A percentile compares a stretch with the other conserved stretches of the same genome.
These are phyloP conservation scores for Erannis defoliaria DNA, from an alignment of 2,888 invertebrate genomes.

Conservation along the genomic window DNA sequence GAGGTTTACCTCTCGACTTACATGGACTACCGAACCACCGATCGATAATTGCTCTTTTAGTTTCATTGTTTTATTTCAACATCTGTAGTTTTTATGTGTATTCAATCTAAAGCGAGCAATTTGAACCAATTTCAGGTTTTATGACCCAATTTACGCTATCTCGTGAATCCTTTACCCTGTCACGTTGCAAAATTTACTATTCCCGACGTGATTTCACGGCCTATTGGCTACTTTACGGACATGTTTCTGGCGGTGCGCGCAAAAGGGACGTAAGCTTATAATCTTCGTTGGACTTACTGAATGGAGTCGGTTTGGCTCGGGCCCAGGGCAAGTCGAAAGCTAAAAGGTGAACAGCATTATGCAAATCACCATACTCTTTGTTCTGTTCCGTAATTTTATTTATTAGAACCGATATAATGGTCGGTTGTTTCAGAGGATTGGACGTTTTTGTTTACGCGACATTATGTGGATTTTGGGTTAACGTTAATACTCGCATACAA, in stretches of 20 bases:
- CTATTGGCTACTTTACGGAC: slow-evolving; percentile 41
- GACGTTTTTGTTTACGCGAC: slow-evolving; percentile 62
- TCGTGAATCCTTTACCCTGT: slow-evolving; percentile 39
- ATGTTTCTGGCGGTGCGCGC: slow-evolving; percentile 42
- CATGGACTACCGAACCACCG: slow-evolving; percentile 15
- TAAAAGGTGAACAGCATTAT: slow-evolving; percentile 84
- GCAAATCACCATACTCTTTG: slow-evolving; percentile 83
- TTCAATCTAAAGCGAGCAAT: slow-evolving; percentile 11
- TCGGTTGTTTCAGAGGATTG: slow-evolving; percentile 57
- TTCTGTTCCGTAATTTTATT: slow-evolving; percentile 76
- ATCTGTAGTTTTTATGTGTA: not conserved
- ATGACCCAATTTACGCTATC: slow-evolving; percentile 26
- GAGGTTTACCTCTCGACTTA: slow-evolving; percentile 39
- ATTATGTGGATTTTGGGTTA: slow-evolving; percentile 58
- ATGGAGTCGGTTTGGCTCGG: slow-evolving; percentile 79
- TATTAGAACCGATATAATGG: slow-evolving; percentile 75
- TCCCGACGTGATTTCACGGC: slow-evolving; percentile 41
- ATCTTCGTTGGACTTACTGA: slow-evolving; percentile 72
- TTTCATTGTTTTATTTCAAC: slow-evolving; percentile 12
- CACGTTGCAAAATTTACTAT: slow-evolving; percentile 40
- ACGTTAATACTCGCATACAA: slow-evolving; percentile 43
- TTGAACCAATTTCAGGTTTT: slow-evolving; percentile 30
- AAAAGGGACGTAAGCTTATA: slow-evolving; percentile 73
- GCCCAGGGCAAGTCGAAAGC: slow-evolving; percentile 74
- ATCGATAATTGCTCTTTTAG: not conserved